Evolutionary conservation across 2,888 invertebrate species (phyloP).

Genomic region (Caenorhabditis sp.): DNA sequence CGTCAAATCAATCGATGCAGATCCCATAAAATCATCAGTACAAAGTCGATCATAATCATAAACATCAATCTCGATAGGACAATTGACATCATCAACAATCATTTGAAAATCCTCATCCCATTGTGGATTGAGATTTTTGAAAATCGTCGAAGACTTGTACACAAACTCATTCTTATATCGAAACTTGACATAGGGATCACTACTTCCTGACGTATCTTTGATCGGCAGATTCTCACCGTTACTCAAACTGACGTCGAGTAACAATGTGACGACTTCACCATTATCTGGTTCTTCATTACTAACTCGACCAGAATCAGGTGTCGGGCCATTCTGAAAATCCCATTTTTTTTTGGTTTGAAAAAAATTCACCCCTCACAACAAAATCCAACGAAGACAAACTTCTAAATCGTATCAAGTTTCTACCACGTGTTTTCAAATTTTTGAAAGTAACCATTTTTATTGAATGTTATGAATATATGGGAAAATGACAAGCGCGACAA

Average conservation of each 20-base stretch:
- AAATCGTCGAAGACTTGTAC: slow-evolving; percentile 92
- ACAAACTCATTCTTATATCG: slow-evolving; percentile 76
- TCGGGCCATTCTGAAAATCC: slow-evolving; percentile 2
- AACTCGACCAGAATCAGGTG: not conserved
- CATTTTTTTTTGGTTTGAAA: no score
- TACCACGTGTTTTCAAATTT: not conserved
- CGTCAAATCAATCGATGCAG: slow-evolving; percentile 82
- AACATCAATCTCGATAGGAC: slow-evolving; percentile 86
- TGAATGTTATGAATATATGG: not conserved
- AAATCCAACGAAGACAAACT: not conserved
- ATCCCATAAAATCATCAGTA: slow-evolving; percentile 94
- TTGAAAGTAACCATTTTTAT: not conserved
- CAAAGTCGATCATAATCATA: slow-evolving; percentile 96
- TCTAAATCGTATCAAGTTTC: not conserved
- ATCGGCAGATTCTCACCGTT: slow-evolving; percentile 67
- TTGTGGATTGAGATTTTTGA: slow-evolving; percentile 91
- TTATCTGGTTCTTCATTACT: slow-evolving; percentile 18
- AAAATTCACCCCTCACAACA: no score
- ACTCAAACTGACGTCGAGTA: slow-evolving; percentile 62
- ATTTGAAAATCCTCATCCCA: slow-evolving; percentile 96
- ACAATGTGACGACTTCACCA: slow-evolving; percentile 57
- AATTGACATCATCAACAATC: slow-evolving; percentile 86
- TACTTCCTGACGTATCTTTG: slow-evolving; percentile 65
- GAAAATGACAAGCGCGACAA: not conserved
- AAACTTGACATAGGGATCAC: slow-evolving; percentile 70